phyloP scores from a whole-genome alignment of 2,113 vertebrate genomes.

The Mastomys natalensis region DNA sequence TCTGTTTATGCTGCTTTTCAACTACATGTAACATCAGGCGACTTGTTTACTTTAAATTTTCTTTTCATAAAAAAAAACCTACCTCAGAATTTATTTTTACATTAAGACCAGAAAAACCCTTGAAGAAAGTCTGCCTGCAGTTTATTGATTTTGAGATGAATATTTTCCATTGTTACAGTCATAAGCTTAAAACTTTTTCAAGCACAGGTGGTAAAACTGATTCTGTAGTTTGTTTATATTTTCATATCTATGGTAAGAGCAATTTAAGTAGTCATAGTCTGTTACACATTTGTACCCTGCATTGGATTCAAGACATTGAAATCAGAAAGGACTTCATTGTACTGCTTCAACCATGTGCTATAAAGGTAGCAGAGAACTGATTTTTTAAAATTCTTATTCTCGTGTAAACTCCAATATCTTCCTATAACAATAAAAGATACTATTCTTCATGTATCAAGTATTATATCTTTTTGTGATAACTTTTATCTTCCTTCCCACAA shows the following conservation, averaged over 20 bases:
- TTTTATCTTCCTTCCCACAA: slow-evolving; percentile 7
- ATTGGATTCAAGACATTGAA: not conserved
- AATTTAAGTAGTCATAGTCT: not conserved
- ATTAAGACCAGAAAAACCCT: not conserved
- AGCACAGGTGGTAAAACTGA: not conserved
- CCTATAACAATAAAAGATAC: not conserved
- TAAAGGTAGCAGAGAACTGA: not conserved
- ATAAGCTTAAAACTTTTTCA: not conserved
- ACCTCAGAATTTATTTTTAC: slow-evolving; percentile 7
- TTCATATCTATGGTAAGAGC: not conserved
- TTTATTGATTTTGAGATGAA: slow-evolving; percentile 27
- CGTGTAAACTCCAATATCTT: not conserved
- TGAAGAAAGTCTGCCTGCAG: not conserved
- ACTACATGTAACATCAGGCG: not conserved
- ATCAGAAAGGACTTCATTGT: not conserved
- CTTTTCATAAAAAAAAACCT: not conserved
- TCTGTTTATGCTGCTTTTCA: not conserved
- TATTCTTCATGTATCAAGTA: not conserved
- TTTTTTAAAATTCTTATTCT: not conserved
- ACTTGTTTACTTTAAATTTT: not conserved
- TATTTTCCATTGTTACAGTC: not conserved
- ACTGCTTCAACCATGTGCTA: not conserved
- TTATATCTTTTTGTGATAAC: not conserved
- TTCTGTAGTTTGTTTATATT: not conserved
- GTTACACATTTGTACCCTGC: not conserved